Evolutionary conservation across 2,888 invertebrate genomes (phyloP).

Genomic region (Epinotia bilunana): DNA sequence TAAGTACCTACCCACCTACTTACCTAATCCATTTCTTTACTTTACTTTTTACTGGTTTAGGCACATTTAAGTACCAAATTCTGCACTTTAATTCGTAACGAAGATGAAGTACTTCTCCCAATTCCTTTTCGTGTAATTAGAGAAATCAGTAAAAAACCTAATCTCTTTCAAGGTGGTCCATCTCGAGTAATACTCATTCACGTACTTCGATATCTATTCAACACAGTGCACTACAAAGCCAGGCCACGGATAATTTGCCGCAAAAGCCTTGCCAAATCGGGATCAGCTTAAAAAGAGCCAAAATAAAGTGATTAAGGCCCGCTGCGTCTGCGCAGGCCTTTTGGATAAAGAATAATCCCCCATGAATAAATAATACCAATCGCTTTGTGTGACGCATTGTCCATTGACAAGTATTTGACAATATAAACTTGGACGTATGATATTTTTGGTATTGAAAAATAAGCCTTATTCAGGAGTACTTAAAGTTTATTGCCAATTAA

Average conservation of each 20-base stretch:
- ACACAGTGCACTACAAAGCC: constrained; percentile 58
- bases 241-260: constrained; percentile 70
- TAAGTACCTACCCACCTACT: neutral
- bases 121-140: neutral
- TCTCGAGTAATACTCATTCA: constrained; percentile 63
- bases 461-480: neutral
- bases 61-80: neutral
- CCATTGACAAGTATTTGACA: constrained; percentile 70
- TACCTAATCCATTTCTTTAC: neutral
- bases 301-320: constrained; percentile 70
- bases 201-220: constrained; percentile 58
- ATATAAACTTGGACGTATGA: constrained; percentile 31
- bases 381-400: constrained; percentile 79
- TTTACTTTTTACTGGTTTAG: constrained; percentile 1
- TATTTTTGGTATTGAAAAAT: constrained; percentile 3
- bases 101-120: neutral
- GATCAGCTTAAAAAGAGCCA: constrained; percentile 68
- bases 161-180: constrained; percentile 57
- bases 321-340: constrained; percentile 40
- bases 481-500: constrained; percentile 1
- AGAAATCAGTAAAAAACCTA: constrained; percentile 3
- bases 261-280: constrained; percentile 68
- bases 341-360: constrained; percentile 68
- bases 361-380: constrained; percentile 80
- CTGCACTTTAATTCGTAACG: neutral